These are phyloP conservation scores for Corella eumyota DNA, from an alignment of 23 tunicate species.

Conservation along the genomic window DNA sequence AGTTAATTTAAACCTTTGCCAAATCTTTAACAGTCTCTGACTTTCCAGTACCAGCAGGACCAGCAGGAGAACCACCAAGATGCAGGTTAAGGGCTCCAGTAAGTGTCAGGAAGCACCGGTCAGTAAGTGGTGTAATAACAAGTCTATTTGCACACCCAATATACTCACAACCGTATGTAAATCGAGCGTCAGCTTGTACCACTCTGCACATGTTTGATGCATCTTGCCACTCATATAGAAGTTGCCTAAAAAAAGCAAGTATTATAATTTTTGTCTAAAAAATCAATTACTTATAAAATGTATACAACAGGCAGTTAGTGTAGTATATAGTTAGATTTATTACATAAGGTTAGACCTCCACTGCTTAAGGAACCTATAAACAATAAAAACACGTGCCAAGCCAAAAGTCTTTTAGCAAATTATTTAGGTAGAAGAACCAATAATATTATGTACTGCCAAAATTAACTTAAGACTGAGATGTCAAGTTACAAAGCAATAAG, in stretches of 20 bases:
- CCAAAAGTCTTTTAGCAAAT: too few relatives aligned
- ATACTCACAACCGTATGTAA: constrained; percentile 87
- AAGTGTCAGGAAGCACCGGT: constrained; percentile 87
- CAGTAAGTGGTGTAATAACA: constrained; percentile 94
- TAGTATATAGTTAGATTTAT: too few relatives aligned
- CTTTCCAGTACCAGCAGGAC: constrained; percentile 98
- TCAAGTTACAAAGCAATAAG: too few relatives aligned
- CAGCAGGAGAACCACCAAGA: constrained; percentile 96
- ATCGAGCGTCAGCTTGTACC: constrained; percentile 70
- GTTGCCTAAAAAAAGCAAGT: constrained; percentile 40
- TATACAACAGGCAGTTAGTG: not conserved
- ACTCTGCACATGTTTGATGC: constrained; percentile 65
- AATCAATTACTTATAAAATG: not conserved
- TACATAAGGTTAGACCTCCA: too few relatives aligned
- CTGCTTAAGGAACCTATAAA: too few relatives aligned
- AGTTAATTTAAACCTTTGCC: constrained; percentile 90
- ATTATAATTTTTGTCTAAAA: not conserved
- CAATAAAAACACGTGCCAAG: too few relatives aligned
- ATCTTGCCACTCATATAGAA: constrained; percentile 77
- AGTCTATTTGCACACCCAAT: constrained; percentile 83
- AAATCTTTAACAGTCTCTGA: constrained; percentile 92
- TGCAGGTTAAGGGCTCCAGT: constrained; percentile 91
- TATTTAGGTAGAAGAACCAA: too few relatives aligned
- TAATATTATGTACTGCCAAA: too few relatives aligned
- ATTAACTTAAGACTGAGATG: too few relatives aligned